Evolutionary conservation across 1,140 invertebrate genomes (phyloP).

Genomic region (Drosophila mauritiana): DNA sequence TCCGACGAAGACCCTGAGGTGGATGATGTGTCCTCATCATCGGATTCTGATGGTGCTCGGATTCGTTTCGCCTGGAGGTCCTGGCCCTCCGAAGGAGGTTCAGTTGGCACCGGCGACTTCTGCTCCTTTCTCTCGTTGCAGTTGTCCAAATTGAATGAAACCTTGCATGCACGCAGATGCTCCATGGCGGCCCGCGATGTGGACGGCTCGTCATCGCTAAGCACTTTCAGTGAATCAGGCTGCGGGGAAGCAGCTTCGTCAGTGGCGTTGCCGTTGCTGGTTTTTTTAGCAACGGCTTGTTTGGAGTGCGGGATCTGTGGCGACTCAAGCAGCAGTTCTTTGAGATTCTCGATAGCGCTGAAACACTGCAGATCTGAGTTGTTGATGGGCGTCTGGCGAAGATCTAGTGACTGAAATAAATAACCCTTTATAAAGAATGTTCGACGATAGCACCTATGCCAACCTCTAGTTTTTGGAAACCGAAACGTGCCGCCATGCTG

Average conservation of each 20-base stretch:
- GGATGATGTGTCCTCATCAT: slow-evolving; percentile 69
- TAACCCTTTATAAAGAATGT: too few relatives aligned
- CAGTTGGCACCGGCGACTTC: not conserved
- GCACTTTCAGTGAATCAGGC: slow-evolving; percentile 40
- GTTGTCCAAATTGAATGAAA: slow-evolving; percentile 52
- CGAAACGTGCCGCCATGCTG: slow-evolving; percentile 89
- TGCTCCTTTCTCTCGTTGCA: slow-evolving; percentile 49
- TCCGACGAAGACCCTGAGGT: slow-evolving; percentile 67
- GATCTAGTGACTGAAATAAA: slow-evolving; percentile 86
- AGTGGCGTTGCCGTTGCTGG: slow-evolving; percentile 35
- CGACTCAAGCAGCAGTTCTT: slow-evolving; percentile 87
- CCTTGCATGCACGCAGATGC: slow-evolving; percentile 51
- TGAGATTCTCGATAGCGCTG: slow-evolving; percentile 87
- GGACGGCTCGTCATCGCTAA: slow-evolving; percentile 70
- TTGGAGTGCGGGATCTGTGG: slow-evolving; percentile 65
- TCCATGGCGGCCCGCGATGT: slow-evolving; percentile 67
- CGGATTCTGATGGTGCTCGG: slow-evolving; percentile 45
- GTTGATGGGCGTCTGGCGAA: slow-evolving; percentile 88
- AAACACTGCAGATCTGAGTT: slow-evolving; percentile 89
- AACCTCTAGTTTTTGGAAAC: slow-evolving; percentile 89
- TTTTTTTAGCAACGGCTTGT: slow-evolving; percentile 11
- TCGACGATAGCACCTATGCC: not conserved
- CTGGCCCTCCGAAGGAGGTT: slow-evolving; percentile 3
- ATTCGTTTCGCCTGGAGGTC: not conserved
- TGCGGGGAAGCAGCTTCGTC: slow-evolving; percentile 22